Evolutionary conservation across 2,888 invertebrate species (phyloP).

Genomic region (Adineta ricciae): DNA sequence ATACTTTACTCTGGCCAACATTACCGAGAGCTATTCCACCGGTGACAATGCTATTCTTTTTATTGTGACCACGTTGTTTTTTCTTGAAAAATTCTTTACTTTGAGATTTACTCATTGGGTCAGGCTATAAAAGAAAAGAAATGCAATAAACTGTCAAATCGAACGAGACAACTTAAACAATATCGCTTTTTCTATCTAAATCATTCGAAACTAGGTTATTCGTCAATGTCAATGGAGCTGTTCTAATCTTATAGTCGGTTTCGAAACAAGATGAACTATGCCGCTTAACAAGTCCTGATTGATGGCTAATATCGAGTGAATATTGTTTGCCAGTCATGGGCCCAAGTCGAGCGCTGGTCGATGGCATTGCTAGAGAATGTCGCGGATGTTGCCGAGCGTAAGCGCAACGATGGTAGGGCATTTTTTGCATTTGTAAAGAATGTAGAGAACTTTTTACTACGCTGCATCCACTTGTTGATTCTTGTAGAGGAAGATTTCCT

Average conservation of each 20-base stretch:
- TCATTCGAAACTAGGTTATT: background rate
- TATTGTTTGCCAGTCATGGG: background rate
- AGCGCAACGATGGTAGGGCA: background rate
- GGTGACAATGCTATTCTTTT: background rate
- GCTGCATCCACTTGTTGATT: background rate
- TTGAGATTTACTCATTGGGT: slow-evolving; percentile 2
- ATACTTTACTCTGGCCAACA: background rate
- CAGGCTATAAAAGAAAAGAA: background rate
- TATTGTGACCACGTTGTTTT: background rate
- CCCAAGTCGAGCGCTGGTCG: background rate
- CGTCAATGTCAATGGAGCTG: background rate
- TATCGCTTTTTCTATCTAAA: background rate
- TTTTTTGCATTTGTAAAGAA: background rate
- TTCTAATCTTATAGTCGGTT: background rate
- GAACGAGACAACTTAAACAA: background rate
- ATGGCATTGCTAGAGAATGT: background rate
- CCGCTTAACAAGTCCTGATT: background rate
- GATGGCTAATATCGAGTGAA: background rate
- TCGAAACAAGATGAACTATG: slow-evolving; percentile 17
- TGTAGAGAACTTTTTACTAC: background rate
- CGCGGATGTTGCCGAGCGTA: background rate
- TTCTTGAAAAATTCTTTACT: slow-evolving; percentile 17
- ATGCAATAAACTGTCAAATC: background rate
- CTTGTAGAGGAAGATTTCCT: background rate
- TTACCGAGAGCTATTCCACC: background rate